Conservation (phyloP, 2,888 invertebrate genomes). For the Agonopterix alstromeriana region DNA sequence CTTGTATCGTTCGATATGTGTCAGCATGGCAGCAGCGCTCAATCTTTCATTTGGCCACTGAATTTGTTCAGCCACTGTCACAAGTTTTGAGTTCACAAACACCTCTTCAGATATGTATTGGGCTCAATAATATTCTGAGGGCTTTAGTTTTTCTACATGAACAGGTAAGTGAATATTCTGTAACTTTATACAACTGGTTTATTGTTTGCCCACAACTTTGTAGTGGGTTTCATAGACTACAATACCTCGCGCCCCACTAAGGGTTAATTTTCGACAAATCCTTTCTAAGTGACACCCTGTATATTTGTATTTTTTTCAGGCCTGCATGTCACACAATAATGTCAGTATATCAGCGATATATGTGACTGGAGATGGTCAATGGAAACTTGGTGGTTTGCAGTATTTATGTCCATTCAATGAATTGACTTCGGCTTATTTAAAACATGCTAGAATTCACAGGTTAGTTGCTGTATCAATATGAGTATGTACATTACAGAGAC, state of each 20-base stretch:
- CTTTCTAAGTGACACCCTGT: no score
- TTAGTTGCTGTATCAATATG: conserved; percentile 13
- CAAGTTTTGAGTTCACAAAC: conserved; percentile 80
- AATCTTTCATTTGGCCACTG: conserved; percentile 87
- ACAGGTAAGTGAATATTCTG: conserved; percentile 62
- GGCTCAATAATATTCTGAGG: conserved; percentile 87
- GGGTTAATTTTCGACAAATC: no score
- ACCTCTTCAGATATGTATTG: conserved; percentile 89
- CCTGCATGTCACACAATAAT: conserved; percentile 88
- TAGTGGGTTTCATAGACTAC: no score
- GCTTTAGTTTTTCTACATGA: conserved; percentile 90
- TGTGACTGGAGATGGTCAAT: conserved; percentile 88
- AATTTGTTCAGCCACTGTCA: conserved; percentile 86
- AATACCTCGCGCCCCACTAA: no score
- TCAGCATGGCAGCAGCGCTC: conserved; percentile 87
- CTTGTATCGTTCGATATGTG: conserved; percentile 88
- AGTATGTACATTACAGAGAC: no score
- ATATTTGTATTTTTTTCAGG: conserved; percentile 55
- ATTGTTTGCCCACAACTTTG: no score
- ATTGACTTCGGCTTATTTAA: conserved; percentile 79
- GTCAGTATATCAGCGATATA: conserved; percentile 87
- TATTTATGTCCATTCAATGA: conserved; percentile 84
- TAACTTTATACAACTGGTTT: no score
- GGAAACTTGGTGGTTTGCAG: conserved; percentile 93
- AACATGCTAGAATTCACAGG: conserved; percentile 80